A percentile compares a stretch with the other conserved stretches of the same genome.
Evolutionary conservation across 2,113 vertebrate genomes (phyloP).

Genomic region (Meriones unguiculatus): DNA sequence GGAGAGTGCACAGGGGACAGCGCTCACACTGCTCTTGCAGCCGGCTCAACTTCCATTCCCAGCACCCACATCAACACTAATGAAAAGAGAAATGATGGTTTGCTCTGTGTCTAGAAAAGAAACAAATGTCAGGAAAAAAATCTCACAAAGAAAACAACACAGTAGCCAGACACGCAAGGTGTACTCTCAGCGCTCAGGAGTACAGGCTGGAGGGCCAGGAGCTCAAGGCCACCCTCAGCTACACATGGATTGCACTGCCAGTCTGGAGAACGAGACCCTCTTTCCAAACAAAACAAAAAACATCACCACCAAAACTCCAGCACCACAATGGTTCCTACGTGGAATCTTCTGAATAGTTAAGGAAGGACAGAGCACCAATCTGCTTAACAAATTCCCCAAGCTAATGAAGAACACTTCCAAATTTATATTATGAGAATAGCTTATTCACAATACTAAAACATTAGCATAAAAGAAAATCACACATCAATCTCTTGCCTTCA

Average conservation of each 20-base stretch:
- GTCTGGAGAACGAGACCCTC: background rate
- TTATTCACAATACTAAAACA: background rate
- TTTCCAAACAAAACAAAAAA: background rate
- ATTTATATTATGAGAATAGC: background rate
- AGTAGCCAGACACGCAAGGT: background rate
- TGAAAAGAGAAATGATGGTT: background rate
- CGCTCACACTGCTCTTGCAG: background rate
- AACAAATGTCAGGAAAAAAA: background rate
- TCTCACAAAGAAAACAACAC: background rate
- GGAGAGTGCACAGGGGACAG: background rate
- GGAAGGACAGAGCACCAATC: background rate
- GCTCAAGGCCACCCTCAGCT: background rate
- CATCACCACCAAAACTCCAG: background rate
- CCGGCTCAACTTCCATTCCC: background rate
- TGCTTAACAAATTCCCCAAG: background rate
- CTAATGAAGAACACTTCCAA: background rate
- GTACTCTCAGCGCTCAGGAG: background rate
- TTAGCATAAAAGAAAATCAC: background rate
- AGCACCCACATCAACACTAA: background rate
- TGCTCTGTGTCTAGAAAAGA: background rate
- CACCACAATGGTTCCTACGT: background rate
- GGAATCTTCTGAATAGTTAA: background rate
- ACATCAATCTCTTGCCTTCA: background rate
- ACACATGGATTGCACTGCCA: background rate
- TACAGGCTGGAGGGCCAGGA: background rate